Base-by-base conservation (phyloP, 1,140 invertebrate genomes). In the Leptinotarsa defecta region DNA sequence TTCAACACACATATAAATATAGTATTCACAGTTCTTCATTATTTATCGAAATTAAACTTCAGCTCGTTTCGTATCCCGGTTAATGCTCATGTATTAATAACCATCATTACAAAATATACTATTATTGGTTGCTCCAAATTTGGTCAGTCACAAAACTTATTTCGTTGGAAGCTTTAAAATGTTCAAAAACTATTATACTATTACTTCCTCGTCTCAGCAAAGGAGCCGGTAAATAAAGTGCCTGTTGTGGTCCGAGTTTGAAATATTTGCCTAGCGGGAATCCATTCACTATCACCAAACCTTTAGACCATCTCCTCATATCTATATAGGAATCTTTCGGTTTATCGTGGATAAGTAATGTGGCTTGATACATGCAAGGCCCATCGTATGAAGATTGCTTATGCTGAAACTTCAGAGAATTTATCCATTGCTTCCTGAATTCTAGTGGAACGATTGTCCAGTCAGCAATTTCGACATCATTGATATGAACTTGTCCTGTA, bases 211-310 rank as follows among this genome's bases (percentile, higher is more conserved):
- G 71, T 61, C 85, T 86, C 1, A 91, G 82, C 20, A 91, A 82
- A 1, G 89, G 87, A 13, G 86, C 89, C n/a, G 91, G 91, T 52
- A 91, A 76, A 84, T 90, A 92, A 0, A 91, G 82, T 4, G 88
- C 88, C 75, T 86, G 82, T 79, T 89, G 88, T 0, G 91, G 91
- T 2, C 91, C 91, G 8, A 87, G 78, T 74, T 82, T 83, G 22
- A 81, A 82, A 81, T 91, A 91, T 71, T 91, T 82, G 13, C 91
- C 91, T 68, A 92, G 79, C 79, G 91, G 90, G 78, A 91, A 89
- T 4, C 90, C 90, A 85, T 92, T 92, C 1, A 92, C 79, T 74
- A 91, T 88, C 15, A 91, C 89, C 68, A 91, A 84, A 13, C 91
- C 91, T 84, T 88, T 88, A n/a, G 79, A 82, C 88, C 88, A 89